Conservation (phyloP, 1,140 invertebrate genomes). For the Tetragnatha versicolor region DNA sequence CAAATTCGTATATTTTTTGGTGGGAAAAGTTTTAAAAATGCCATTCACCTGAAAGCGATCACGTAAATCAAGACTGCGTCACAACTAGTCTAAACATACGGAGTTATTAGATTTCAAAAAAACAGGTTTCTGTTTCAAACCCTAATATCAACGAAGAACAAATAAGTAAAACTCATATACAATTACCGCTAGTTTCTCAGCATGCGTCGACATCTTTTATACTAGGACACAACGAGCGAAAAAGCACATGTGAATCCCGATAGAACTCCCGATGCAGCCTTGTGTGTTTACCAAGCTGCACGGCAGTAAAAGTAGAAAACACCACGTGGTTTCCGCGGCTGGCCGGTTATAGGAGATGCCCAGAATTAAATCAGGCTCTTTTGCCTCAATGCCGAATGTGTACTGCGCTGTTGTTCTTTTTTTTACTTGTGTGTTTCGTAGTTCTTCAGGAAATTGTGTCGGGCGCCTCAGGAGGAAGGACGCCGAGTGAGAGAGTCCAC, state of each 20-base stretch:
- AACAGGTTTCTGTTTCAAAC: no score
- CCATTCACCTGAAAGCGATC: no score
- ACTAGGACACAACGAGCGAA: no score
- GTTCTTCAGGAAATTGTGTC: not conserved
- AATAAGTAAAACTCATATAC: not conserved
- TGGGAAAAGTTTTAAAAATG: no score
- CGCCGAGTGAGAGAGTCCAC: no score
- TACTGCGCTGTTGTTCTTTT: not conserved
- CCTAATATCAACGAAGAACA: not conserved
- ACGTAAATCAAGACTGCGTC: no score
- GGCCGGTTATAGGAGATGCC: not conserved
- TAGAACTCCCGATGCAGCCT: not conserved
- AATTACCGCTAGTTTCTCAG: conserved; percentile 43
- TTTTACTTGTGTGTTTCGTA: not conserved
- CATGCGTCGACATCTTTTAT: conserved; percentile 40
- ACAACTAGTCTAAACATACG: no score
- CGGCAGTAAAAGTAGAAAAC: not conserved
- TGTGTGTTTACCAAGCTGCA: conserved; percentile 25
- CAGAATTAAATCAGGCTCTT: not conserved
- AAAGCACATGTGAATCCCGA: no score
- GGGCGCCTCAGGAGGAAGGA: not conserved
- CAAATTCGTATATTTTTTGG: no score
- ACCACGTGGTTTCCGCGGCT: conserved; percentile 9
- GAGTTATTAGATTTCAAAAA: no score
- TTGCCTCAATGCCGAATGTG: not conserved